Evolutionary conservation across 2,113 vertebrate genomes (phyloP).

Genomic region (Phainopepla nitens): DNA sequence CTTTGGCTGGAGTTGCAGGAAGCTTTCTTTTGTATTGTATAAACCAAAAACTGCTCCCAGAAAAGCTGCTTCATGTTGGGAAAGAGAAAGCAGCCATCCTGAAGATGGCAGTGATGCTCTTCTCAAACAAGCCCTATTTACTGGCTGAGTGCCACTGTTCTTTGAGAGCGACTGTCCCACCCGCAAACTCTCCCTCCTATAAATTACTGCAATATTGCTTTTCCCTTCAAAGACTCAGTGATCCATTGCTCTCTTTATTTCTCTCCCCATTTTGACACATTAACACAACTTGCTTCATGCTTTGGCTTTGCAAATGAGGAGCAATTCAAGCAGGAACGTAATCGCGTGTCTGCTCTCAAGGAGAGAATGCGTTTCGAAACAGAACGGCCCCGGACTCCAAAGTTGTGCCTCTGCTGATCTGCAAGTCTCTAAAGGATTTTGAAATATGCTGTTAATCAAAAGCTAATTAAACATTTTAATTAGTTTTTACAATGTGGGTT

Average conservation of each 20-base stretch:
- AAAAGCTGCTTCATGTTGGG: background rate
- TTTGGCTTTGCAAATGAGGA: constrained; percentile 13
- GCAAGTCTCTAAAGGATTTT: background rate
- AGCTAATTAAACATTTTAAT: constrained; percentile 8
- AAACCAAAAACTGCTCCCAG: background rate
- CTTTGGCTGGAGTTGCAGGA: background rate
- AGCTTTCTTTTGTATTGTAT: background rate
- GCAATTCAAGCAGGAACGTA: background rate
- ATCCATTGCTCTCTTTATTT: constrained; percentile 57
- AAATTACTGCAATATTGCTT: constrained; percentile 48
- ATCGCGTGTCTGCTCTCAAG: background rate
- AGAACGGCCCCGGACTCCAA: accelerated
- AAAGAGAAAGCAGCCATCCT: background rate
- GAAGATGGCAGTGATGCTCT: constrained; percentile 62
- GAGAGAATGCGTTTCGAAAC: background rate
- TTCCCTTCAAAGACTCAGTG: constrained; percentile 47
- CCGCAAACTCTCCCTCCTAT: constrained; percentile 28
- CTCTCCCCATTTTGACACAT: constrained; percentile 19
- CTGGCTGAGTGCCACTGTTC: background rate
- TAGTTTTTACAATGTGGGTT: background rate
- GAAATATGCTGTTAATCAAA: constrained; percentile 10
- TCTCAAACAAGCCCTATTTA: background rate
- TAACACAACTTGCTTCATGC: constrained; percentile 28
- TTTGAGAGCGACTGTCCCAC: background rate
- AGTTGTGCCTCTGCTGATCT: background rate